Percentiles rank a stretch among this genome's conserved stretches.
Evolutionary conservation across 23 tunicate species (phyloP).

Genomic region (Ciona savignyi): DNA sequence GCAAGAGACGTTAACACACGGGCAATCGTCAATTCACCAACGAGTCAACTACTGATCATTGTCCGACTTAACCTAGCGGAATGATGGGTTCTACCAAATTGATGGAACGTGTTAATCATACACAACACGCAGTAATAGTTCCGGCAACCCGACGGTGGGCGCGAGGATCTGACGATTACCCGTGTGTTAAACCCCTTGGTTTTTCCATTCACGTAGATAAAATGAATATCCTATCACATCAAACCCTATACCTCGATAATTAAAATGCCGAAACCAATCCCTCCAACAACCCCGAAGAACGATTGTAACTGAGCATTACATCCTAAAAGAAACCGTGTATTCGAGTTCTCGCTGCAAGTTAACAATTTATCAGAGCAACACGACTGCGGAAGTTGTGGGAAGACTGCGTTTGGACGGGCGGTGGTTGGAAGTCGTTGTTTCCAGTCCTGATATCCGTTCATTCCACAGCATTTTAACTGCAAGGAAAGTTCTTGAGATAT

Average conservation of each 20-base stretch:
- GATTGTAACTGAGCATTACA: constrained; percentile 27
- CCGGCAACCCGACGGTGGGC: no score
- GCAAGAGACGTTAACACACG: no score
- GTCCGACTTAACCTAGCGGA: no score
- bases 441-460: constrained; percentile 41
- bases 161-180: no score
- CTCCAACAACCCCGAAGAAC: constrained; percentile 43
- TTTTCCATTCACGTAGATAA: no score
- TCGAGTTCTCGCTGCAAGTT: constrained; percentile 16
- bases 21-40: no score
- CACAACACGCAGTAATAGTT: no score
- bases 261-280: constrained; percentile 61
- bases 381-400: constrained; percentile 33
- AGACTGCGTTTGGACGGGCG: not conserved
- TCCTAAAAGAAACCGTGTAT: constrained; percentile 7
- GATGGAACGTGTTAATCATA: no score
- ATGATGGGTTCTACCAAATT: no score
- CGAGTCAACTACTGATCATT: no score
- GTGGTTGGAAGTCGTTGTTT: not conserved
- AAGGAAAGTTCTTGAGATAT: not conserved
- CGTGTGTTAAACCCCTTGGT: no score
- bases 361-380: constrained; percentile 41
- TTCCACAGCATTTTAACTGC: constrained; percentile 70
- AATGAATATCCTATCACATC: no score
- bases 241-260: constrained; percentile 50